Evolutionary conservation across 2,888 invertebrate species (phyloP), one percentile per base, ranked within the genome.

Genomic region (Sinelater perroti): DNA sequence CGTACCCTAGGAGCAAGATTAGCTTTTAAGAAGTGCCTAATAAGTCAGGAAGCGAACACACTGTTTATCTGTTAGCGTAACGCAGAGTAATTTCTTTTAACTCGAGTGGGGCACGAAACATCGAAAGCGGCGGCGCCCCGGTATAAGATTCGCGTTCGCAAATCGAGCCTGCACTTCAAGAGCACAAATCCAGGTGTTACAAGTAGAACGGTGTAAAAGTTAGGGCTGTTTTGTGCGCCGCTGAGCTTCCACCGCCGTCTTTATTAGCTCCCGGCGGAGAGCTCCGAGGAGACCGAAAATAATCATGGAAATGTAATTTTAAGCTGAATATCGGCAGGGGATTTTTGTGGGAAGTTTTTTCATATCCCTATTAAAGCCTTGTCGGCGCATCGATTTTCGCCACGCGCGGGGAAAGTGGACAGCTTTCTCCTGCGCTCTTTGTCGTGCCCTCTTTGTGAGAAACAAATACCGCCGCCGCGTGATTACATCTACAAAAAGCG

Each of bases 241-340:
- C 35, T 35, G 49, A 49, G 49, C 49, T 38, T 49, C 26, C 36
- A 18, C 18, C 5, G 26, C 17, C 40, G 13, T 16, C 17, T 26
- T 26, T 36, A 49, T 49, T 49, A 49, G 49, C 16, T 49, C 26
- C 49, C 49, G 17, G 13, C 16, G 11, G 38, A 26, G 38, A 35
- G 5, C 16, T 36, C 35, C 26, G 1, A 10, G 4, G 38, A 28
- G 36, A 26, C 26, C 16, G 13, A 24, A 17, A 36, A 49, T 49
- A 35, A 28, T 26, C 35, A 49, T 49, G 11, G 26, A 49, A 26
- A 36, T 38, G 49, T 24, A 36, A 49, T 49, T 49, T 49, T 49
- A 21, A 17, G 1, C 20, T 38, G 38, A 38, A 38, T 18, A 38
- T 20, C 38, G 10, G 21, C 38, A 3, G 8, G 38, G 38, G 38